phyloP scores from a whole-genome alignment of 1,140 invertebrate genomes.

The roundworm (Caenorhabditis elegans) region WBcel235 BX284602.5:11659001-11659500 shows the following conservation, averaged over 20 bases:
- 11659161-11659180: neutral
- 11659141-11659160: neutral
- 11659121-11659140: neutral
- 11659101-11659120: neutral
- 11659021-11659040: too few species aligned
- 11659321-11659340: neutral
- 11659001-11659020: too few species aligned
- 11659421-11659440: neutral
- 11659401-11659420: neutral
- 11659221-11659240: neutral
- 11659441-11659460: neutral
- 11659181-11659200: neutral
- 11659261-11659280: neutral
- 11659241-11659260: neutral
- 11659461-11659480: neutral
- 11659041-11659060: too few species aligned
- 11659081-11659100: neutral
- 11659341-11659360: neutral
- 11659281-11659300: neutral
- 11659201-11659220: constrained; percentile 22
- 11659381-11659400: neutral
- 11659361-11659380: constrained; percentile 1
- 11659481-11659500: neutral
- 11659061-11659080: too few species aligned
- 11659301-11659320: neutral